Evolutionary conservation across 2,113 vertebrate species (phyloP).

Genomic region (Dunckerocampus dactyliophorus): DNA sequence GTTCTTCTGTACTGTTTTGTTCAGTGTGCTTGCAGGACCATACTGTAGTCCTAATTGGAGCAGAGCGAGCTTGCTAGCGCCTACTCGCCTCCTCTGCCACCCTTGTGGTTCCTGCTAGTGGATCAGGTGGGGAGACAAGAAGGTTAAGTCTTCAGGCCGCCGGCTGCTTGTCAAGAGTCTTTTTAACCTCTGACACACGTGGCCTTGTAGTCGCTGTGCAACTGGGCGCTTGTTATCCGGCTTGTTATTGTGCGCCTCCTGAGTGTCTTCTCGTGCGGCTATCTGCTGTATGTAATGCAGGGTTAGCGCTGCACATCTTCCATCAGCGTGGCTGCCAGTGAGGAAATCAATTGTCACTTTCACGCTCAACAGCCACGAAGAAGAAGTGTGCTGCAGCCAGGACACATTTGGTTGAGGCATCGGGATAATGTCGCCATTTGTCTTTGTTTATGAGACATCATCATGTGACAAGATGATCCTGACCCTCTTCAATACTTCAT

Average conservation of each 20-base stretch:
- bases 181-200: not conserved
- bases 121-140: not conserved
- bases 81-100: not conserved
- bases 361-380: not conserved
- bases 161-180: not conserved
- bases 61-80: not conserved
- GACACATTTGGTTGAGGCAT: not conserved
- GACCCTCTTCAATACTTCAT: conserved; percentile 40
- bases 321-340: not conserved
- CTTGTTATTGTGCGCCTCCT: not conserved
- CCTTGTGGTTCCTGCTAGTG: not conserved
- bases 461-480: conserved; percentile 44
- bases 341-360: not conserved
- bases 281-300: not conserved
- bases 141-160: not conserved
- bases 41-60: conserved; percentile 2
- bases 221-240: no score
- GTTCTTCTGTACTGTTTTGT: not conserved
- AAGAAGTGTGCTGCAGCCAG: not conserved
- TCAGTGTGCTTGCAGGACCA: not conserved
- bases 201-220: not conserved
- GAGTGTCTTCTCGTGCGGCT: not conserved
- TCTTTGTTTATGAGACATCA: conserved; percentile 58
- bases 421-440: conserved; percentile 37
- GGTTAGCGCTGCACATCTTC: not conserved